Evolutionary conservation across 2,797 vertebrate genomes (phyloP), one percentile per base, ranked within the genome.

Genomic region (Cheracebus regulus): DNA sequence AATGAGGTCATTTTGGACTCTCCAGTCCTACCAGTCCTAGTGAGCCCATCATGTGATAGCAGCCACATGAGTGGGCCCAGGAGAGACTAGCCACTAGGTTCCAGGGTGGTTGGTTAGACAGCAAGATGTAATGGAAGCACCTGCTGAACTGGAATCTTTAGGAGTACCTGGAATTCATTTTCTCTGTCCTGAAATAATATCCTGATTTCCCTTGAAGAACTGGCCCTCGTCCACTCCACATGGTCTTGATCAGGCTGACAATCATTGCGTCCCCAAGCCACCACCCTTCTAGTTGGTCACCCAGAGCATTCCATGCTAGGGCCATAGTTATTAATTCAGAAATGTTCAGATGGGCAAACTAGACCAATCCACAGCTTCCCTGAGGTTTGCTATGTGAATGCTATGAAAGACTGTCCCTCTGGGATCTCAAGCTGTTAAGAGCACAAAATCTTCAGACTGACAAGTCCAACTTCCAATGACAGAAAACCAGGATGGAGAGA

Each of bases 341-440:
- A 50, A 19, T 33, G 15, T 41, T 13, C 24, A 52, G 64, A 93
- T 73, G 83, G 84, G 39, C 46, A 76, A 95, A 39, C 58, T 22
- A 41, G 72, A 46, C 36, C 84, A 36, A 70, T 13, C 8, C 33
- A 39, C 61, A 57, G n/a, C 75, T 81, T 81, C 67, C 46, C 39
- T 92, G 88, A 90, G 87, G 52, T 86, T 64, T 52, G 61, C 75
- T 81, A 33, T 4, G 3, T n/a, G 83, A 93, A 78, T 20, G 75
- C 52, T 52, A 0, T 19, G 52, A 46, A 48, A 86, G 10, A 61
- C 39, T 70, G 36, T 72, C 50, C 55, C n/a, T 82, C 80, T 80
- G 81, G 57, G 39, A 48, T 90, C 64, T 92, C 85, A 79, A 58
- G 55, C 88, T 64, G 48, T 70, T 92, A 95, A 95, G 46, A 57